Conservation (phyloP, 2,113 vertebrate species). For the Morone chrysops region DNA sequence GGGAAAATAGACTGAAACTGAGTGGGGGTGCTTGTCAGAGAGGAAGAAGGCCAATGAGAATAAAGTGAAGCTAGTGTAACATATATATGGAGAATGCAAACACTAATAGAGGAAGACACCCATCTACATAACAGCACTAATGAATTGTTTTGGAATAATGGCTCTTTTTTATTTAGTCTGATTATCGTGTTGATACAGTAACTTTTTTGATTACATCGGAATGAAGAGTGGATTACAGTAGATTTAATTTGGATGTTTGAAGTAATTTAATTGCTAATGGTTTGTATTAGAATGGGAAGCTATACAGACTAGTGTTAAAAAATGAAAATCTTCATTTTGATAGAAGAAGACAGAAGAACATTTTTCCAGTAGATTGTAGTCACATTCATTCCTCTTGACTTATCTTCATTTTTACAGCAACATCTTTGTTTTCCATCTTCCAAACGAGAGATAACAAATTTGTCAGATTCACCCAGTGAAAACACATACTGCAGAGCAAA, state of each 20-base stretch:
- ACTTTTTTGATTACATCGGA: constrained; percentile 31
- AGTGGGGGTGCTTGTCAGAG: constrained; percentile 30
- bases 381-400: constrained; percentile 10
- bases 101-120: not conserved
- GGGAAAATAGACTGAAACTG: constrained; percentile 17
- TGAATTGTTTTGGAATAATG: constrained; percentile 26
- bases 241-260: constrained; percentile 36
- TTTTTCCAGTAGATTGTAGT: constrained; percentile 4
- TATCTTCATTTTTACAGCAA: constrained; percentile 15
- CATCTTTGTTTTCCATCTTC: constrained; percentile 35
- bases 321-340: not conserved
- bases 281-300: constrained; percentile 1
- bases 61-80: constrained; percentile 26
- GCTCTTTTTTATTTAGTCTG: constrained; percentile 26
- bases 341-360: not conserved
- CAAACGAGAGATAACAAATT: constrained; percentile 31
- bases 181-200: constrained; percentile 30
- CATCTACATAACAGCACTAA: constrained; percentile 1
- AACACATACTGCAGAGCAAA: constrained; percentile 16
- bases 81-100: constrained; percentile 8
- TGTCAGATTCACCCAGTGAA: constrained; percentile 13
- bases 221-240: constrained; percentile 25
- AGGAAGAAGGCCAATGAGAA: constrained; percentile 26
- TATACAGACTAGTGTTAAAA: not conserved
- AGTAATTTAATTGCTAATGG: constrained; percentile 6